Evolutionary conservation across 2,797 vertebrate genomes (phyloP), one percentile per base, ranked within the genome.

Genomic region (Menidia menidia): DNA sequence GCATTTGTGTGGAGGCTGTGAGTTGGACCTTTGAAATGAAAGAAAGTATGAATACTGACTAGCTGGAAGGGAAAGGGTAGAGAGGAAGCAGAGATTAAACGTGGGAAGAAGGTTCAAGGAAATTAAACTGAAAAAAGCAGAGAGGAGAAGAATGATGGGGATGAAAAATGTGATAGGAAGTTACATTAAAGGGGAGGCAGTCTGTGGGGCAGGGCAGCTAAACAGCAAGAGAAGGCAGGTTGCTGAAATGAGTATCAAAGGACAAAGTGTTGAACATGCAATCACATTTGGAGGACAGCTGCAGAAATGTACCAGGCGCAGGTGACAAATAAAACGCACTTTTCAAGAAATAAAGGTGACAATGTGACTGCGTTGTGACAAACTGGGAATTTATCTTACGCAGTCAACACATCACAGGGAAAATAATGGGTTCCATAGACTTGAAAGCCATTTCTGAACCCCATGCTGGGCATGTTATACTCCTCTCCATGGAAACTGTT

Each of bases 401-500:
- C 18, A 50, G 31, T 67, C 8, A 62, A 72, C 45, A 68, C 64
- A 69, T 67, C 55, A 69, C 51, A 71, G 6, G 9, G 47, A 61
- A 68, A 57, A 43, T 64, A 67, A 86, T 71, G 62, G 57, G 48
- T 68, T 79, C 39, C 53, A 64, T 42, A 71, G 35, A 51, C 45
- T 53, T 62, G 64, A 76, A 57, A 62, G 18, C 48, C 90, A 86
- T 71, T 77, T 66, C 64, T 82, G 87, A 87, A 65, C 84, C 84
- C 72, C 82, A 64, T 31, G 72, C 75, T 70, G 75, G 77, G 75
- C 77, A 62, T 75, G 73, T 73, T 58, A 56, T 69, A 76, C 35
- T 90, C 85, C 82, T 94, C 92, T 92, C 94, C 94, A 93, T 94
- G 90, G 94, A 93, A 96, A 96, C 63, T 44, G 55, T 74, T 79